These are phyloP conservation scores for Drosophila tripunctata DNA, from an alignment of 2,888 invertebrate species.

Conservation along the genomic window DNA sequence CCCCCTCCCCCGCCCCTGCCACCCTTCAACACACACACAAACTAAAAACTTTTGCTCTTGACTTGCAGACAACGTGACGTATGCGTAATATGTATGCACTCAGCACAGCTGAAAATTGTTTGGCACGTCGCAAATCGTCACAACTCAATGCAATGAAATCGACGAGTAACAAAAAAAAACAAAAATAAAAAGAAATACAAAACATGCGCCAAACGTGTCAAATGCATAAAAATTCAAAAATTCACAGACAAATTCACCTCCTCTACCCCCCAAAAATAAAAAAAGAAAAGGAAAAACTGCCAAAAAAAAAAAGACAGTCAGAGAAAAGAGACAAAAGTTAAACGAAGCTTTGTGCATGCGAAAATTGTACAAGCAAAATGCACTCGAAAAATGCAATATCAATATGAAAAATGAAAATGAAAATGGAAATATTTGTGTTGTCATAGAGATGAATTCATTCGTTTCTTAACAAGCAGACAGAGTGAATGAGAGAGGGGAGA, in stretches of 20 bases:
- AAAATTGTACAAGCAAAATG: slow-evolving; percentile 17
- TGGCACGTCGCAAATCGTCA: slow-evolving; percentile 34
- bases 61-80: slow-evolving; percentile 33
- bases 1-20: background rate
- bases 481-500: too few relatives aligned
- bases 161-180: slow-evolving; percentile 16
- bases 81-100: slow-evolving; percentile 36
- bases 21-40: background rate
- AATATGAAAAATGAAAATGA: background rate
- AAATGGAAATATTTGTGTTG: slow-evolving; percentile 7
- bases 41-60: slow-evolving; percentile 5
- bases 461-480: background rate
- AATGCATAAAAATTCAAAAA: slow-evolving; percentile 66
- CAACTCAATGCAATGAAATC: slow-evolving; percentile 20
- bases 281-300: slow-evolving; percentile 4
- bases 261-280: too few relatives aligned
- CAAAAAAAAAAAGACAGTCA: slow-evolving; percentile 1
- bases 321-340: slow-evolving; percentile 12
- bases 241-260: slow-evolving; percentile 28
- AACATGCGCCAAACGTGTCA: slow-evolving; percentile 67
- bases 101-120: slow-evolving; percentile 7
- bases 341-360: slow-evolving; percentile 34
- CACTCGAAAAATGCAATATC: slow-evolving; percentile 7
- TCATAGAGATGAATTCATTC: slow-evolving; percentile 8
- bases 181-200: too few relatives aligned